Percentiles rank a stretch among this genome's conserved stretches.
Conservation (phyloP, 2,113 vertebrate species). For the Poeciliopsis prolifica region DNA sequence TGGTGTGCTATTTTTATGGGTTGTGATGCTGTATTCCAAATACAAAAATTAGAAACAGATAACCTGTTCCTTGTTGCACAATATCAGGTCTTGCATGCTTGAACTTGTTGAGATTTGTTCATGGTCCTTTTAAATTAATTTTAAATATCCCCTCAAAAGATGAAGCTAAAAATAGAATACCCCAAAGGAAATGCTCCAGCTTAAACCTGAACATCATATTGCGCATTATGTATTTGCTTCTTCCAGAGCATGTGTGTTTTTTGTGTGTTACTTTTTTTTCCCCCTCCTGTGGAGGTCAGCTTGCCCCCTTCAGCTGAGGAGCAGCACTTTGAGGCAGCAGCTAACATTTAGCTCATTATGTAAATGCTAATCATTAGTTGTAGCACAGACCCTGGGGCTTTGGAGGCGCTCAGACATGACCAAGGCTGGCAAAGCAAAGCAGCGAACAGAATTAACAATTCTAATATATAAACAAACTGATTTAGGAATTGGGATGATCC, state of each 20-base stretch:
- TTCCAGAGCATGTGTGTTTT: conserved; percentile 1
- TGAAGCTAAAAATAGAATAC: conserved; percentile 1
- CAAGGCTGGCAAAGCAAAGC: conserved; percentile 41
- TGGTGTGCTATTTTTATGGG: neutral
- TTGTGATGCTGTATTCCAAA: neutral
- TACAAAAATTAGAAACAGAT: neutral
- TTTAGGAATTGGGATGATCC: conserved; percentile 23
- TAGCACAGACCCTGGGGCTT: conserved; percentile 56
- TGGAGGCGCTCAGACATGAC: conserved; percentile 47
- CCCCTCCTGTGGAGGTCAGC: conserved; percentile 46
- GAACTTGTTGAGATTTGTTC: neutral
- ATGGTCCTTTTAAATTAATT: neutral
- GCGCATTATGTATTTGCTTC: neutral
- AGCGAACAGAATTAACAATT: conserved; percentile 31
- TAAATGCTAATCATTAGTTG: conserved; percentile 79
- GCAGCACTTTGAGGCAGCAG: conserved; percentile 72
- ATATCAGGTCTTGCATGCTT: neutral
- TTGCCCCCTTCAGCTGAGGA: conserved; percentile 57
- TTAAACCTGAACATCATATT: neutral
- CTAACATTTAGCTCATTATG: conserved; percentile 84
- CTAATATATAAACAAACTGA: conserved; percentile 27
- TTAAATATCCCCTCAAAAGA: neutral
- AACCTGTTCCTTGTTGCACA: neutral
- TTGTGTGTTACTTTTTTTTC: neutral
- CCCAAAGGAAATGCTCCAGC: neutral